These are phyloP conservation scores for Heliconius eleuchia DNA, from an alignment of 1,140 invertebrate species.

Conservation along the genomic window DNA sequence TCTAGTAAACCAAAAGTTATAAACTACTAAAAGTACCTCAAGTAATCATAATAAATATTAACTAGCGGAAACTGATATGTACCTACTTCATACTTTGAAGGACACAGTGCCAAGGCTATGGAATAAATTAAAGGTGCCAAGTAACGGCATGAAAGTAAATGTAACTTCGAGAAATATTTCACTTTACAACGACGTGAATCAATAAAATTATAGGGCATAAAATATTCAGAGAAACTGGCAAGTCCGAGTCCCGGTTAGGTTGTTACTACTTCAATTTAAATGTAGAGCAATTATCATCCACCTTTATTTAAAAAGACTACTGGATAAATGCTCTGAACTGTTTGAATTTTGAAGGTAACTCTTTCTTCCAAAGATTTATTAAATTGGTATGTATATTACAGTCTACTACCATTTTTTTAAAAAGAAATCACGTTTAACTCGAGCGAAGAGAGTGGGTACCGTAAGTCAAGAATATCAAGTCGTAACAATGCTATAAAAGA, in stretches of 20 bases:
- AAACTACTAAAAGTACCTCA: background rate
- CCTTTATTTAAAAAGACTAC: too few species aligned
- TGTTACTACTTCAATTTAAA: background rate
- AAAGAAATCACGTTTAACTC: background rate
- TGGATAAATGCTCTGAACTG: too few species aligned
- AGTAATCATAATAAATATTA: slow-evolving; percentile 21
- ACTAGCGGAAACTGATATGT: slow-evolving; percentile 21
- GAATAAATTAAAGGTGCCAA: slow-evolving; percentile 30
- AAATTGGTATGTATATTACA: too few species aligned
- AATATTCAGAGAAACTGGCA: background rate
- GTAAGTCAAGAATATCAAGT: background rate
- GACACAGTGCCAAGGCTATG: slow-evolving; percentile 27
- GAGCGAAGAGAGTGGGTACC: background rate
- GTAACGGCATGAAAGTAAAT: slow-evolving; percentile 9
- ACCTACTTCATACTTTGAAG: slow-evolving; percentile 24
- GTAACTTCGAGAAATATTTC: slow-evolving; percentile 4
- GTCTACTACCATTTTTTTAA: background rate
- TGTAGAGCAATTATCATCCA: too few species aligned
- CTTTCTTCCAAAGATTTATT: too few species aligned
- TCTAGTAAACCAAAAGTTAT: too few species aligned
- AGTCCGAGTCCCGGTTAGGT: background rate
- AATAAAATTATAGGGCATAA: background rate
- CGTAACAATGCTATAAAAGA: background rate
- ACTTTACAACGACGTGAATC: background rate
- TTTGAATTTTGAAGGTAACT: too few species aligned